phyloP scores from a whole-genome alignment of 2,113 vertebrate species.

The Fregetta grallaria region DNA sequence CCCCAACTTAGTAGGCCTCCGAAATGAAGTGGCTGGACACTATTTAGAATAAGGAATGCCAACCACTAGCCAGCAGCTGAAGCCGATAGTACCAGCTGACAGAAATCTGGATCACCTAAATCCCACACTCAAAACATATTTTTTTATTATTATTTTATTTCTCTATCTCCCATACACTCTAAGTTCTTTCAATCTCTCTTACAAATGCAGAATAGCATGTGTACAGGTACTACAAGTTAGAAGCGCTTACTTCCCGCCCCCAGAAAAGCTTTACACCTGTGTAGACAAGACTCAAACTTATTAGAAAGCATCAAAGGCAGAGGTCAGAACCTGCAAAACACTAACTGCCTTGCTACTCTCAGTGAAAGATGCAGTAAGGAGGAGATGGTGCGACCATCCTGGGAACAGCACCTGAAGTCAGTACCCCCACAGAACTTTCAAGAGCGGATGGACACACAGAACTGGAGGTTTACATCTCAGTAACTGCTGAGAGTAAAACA shows the following conservation, averaged over 20 bases:
- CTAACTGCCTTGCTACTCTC: not conserved
- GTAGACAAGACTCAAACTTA: not conserved
- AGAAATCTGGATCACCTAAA: not conserved
- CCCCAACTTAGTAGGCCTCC: not conserved
- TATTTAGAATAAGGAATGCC: not conserved
- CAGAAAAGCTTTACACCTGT: not conserved
- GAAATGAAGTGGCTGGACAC: not conserved
- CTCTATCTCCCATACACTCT: not conserved
- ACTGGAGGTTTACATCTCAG: not conserved
- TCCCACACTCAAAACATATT: not conserved
- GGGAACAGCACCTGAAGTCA: not conserved
- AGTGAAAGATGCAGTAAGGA: not conserved
- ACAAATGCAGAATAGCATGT: not conserved
- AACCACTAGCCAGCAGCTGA: not conserved
- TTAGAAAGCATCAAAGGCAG: not conserved
- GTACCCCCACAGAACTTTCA: not conserved
- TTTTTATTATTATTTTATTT: not conserved
- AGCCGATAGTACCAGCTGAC: not conserved
- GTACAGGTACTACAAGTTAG: not conserved
- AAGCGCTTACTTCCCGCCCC: not conserved
- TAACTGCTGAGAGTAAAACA: not conserved
- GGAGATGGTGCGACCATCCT: not conserved
- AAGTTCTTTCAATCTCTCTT: not conserved
- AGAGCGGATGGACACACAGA: not conserved
- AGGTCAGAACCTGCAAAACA: not conserved